Percentiles rank a stretch among this genome's conserved stretches.
Conservation (phyloP, 2,113 vertebrate species). For the Salvelinus alpinus region DNA sequence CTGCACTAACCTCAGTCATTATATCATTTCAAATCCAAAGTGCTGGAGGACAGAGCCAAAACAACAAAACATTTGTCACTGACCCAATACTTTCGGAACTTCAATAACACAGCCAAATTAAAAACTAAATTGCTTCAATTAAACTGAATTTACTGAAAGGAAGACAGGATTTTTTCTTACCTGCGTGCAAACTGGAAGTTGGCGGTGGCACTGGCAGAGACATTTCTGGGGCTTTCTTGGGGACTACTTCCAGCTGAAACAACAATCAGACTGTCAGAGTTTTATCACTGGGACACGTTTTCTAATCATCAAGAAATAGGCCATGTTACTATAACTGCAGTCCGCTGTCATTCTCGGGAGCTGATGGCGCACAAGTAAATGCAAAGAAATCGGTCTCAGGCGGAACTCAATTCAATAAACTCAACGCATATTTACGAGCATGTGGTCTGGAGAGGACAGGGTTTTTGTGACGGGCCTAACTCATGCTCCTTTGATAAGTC, state of each 20-base stretch:
- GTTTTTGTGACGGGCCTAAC: too few species aligned
- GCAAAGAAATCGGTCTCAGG: neutral
- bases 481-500: too few species aligned
- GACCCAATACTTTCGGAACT: neutral
- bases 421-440: too few species aligned
- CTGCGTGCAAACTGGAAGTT: slow-evolving; percentile 92
- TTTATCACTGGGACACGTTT: neutral
- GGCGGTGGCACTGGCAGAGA: slow-evolving; percentile 80
- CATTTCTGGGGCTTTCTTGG: slow-evolving; percentile 90
- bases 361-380: neutral
- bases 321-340: neutral
- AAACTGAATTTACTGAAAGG: neutral
- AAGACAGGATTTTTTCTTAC: slow-evolving; percentile 66
- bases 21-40: neutral
- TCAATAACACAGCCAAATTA: neutral
- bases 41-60: too few species aligned
- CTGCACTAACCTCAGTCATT: too few species aligned
- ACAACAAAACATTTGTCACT: neutral
- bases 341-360: too few species aligned
- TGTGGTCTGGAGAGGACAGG: too few species aligned
- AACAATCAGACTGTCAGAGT: neutral
- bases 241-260: slow-evolving; percentile 86
- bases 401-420: neutral
- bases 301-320: neutral
- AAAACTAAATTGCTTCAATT: neutral